These are phyloP conservation scores for Sphinx pinastri DNA, from an alignment of 2,888 invertebrate genomes.

Conservation along the genomic window DNA sequence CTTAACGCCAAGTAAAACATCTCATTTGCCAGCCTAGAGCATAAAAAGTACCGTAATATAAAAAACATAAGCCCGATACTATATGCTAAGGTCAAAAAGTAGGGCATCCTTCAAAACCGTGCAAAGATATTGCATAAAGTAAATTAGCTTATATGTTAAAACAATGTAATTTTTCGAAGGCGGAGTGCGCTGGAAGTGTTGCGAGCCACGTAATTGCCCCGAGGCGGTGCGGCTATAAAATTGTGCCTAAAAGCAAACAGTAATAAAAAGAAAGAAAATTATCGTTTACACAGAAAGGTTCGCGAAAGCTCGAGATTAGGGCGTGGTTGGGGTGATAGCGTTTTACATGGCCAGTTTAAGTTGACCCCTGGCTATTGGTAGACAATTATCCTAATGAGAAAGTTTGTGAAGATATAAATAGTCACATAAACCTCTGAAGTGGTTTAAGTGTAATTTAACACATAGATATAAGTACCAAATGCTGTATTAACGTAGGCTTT, in stretches of 20 bases:
- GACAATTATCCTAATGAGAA: too few species aligned
- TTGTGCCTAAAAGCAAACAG: constrained; percentile 75
- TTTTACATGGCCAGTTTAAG: not conserved
- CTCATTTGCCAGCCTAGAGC: too few species aligned
- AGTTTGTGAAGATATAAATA: too few species aligned
- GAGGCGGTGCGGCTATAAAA: constrained; percentile 59
- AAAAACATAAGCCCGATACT: too few species aligned
- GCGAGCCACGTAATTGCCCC: constrained; percentile 49
- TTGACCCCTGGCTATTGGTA: not conserved
- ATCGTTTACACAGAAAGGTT: constrained; percentile 63
- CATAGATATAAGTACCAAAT: too few species aligned
- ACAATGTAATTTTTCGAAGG: constrained; percentile 44
- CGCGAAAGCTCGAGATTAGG: constrained; percentile 42
- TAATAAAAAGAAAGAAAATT: constrained; percentile 71
- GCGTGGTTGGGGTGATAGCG: constrained; percentile 41
- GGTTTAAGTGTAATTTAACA: too few species aligned
- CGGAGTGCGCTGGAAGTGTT: constrained; percentile 32
- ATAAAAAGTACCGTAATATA: too few species aligned
- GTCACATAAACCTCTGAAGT: too few species aligned
- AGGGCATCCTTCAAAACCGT: not conserved
- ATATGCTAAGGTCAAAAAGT: not conserved
- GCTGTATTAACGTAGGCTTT: too few species aligned
- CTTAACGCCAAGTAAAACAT: too few species aligned
- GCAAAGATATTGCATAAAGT: not conserved
- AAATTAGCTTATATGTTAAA: constrained; percentile 23